These are phyloP conservation scores for Paramormyrops kingsleyae DNA, from an alignment of 2,113 vertebrate genomes.

Conservation along the genomic window DNA sequence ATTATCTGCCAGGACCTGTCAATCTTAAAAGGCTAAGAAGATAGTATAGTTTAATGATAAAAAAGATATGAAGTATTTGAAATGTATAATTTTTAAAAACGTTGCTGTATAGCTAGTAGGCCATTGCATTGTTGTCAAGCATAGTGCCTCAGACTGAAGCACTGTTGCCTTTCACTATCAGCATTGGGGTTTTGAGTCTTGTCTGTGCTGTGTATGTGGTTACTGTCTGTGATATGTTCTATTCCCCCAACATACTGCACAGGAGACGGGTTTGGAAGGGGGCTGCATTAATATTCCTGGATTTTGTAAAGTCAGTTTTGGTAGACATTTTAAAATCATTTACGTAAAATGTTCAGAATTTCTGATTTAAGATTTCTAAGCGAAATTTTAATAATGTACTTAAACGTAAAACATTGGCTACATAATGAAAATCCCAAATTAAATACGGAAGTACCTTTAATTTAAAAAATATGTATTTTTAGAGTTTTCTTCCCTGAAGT, in stretches of 20 bases:
- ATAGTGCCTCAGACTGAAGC: neutral
- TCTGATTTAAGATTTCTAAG: neutral
- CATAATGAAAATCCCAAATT: neutral
- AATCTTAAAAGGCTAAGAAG: neutral
- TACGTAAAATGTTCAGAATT: neutral
- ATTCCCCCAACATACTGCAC: neutral
- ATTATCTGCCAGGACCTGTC: neutral
- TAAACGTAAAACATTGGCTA: neutral
- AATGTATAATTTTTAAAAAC: neutral
- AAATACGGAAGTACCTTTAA: neutral
- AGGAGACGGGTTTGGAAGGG: neutral
- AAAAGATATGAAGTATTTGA: neutral
- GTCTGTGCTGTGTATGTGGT: neutral
- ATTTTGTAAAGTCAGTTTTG: neutral
- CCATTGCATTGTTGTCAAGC: neutral
- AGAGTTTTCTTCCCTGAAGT: neutral
- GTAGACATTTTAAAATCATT: neutral
- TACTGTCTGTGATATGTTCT: neutral
- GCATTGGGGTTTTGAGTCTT: neutral
- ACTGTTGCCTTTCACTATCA: neutral
- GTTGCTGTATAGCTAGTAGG: neutral
- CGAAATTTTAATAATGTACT: neutral
- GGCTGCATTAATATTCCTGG: neutral
- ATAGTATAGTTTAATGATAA: neutral
- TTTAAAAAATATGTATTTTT: neutral